These are phyloP conservation scores for Ctena decussata DNA, from an alignment of 2,888 invertebrate species.

Conservation along the genomic window DNA sequence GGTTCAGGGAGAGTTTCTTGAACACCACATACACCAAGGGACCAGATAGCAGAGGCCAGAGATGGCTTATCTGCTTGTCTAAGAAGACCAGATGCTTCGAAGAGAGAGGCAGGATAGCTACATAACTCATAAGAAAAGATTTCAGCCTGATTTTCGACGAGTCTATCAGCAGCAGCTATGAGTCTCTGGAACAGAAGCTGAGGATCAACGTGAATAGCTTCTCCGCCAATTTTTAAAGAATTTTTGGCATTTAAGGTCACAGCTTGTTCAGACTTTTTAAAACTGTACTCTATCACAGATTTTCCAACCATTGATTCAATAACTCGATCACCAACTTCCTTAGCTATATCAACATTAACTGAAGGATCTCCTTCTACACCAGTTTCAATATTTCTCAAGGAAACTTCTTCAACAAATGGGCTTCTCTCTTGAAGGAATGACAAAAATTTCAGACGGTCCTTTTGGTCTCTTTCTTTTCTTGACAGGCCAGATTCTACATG, in stretches of 20 bases:
- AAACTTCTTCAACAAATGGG: slow-evolving; percentile 4
- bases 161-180: not conserved
- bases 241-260: not conserved
- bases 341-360: not conserved
- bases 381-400: not conserved
- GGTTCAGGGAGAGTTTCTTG: not conserved
- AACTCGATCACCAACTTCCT: not conserved
- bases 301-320: not conserved
- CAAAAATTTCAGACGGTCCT: not conserved
- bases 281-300: not conserved
- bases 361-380: not conserved
- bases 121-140: slow-evolving; percentile 29
- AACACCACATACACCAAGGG: slow-evolving; percentile 7
- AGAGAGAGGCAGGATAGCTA: slow-evolving; percentile 2
- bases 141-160: not conserved
- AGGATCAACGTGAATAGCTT: not conserved
- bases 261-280: not conserved
- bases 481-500: slow-evolving; percentile 10
- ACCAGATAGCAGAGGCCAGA: slow-evolving; percentile 37
- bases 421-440: slow-evolving; percentile 8
- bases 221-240: not conserved
- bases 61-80: slow-evolving; percentile 20
- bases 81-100: not conserved
- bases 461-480: slow-evolving; percentile 8
- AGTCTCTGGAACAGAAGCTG: not conserved